These are phyloP conservation scores for Leptopilina drosophilae DNA, from an alignment of 2,888 invertebrate genomes.

Conservation along the genomic window DNA sequence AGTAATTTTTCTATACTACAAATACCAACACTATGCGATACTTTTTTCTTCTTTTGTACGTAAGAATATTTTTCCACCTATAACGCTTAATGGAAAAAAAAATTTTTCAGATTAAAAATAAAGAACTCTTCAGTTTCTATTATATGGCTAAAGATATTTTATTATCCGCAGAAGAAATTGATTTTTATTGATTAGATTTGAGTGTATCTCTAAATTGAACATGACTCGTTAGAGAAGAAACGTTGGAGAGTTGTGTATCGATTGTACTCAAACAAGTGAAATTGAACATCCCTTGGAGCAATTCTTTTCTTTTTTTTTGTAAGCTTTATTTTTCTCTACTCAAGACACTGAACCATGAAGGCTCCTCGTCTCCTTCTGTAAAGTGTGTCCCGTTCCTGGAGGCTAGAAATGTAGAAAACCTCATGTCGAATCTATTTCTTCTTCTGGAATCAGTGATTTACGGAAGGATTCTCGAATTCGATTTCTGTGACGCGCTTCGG, in stretches of 20 bases:
- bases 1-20: too few relatives aligned
- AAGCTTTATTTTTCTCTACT: slow-evolving; percentile 23
- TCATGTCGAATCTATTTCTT: slow-evolving; percentile 30
- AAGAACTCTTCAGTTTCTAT: background rate
- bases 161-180: background rate
- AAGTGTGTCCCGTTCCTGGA: slow-evolving; percentile 48
- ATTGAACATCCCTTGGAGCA: slow-evolving; percentile 8
- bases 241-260: background rate
- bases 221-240: background rate
- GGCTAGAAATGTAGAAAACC: slow-evolving; percentile 48
- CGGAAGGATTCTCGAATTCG: slow-evolving; percentile 45
- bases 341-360: slow-evolving; percentile 43
- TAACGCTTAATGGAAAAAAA: background rate
- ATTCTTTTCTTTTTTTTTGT: background rate
- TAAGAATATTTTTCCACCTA: too few relatives aligned
- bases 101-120: background rate
- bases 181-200: slow-evolving; percentile 18
- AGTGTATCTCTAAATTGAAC: background rate
- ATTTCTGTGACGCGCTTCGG: slow-evolving; percentile 41
- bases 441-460: slow-evolving; percentile 48
- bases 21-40: too few relatives aligned
- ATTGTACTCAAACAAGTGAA: slow-evolving; percentile 1
- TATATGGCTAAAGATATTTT: background rate
- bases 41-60: too few relatives aligned
- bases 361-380: slow-evolving; percentile 45